Conservation (phyloP, 37 sponge, comb jelly and placozoan genomes). For the Geodia barretti region DNA sequence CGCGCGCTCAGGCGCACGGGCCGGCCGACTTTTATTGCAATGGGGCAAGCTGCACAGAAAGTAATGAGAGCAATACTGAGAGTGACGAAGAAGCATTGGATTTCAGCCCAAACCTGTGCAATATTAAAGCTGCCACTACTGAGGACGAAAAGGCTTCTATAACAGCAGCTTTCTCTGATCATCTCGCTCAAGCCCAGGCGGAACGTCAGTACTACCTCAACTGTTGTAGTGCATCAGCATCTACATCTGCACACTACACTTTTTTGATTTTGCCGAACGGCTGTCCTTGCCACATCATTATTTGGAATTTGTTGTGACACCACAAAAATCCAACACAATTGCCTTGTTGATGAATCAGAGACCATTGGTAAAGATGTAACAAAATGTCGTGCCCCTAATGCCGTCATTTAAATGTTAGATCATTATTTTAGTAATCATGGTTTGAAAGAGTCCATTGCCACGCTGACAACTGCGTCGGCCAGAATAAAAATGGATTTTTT, state of each 20-base stretch:
- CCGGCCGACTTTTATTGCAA: not conserved
- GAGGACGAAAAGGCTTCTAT: conserved; percentile 25
- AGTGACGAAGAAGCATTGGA: not conserved
- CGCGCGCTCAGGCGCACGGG: no score
- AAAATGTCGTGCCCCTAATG: conserved; percentile 21
- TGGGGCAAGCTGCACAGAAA: not conserved
- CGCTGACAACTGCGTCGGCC: conserved; percentile 44
- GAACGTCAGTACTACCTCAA: conserved; percentile 21
- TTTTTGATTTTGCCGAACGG: conserved; percentile 41
- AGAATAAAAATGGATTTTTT: conserved; percentile 41
- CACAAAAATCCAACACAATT: conserved; percentile 21
- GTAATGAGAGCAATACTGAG: not conserved
- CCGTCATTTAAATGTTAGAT: conserved; percentile 27
- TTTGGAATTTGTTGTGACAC: conserved; percentile 28
- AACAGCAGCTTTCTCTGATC: conserved; percentile 23
- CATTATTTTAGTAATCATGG: conserved; percentile 23
- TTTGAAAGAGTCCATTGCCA: conserved; percentile 20
- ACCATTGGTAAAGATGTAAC: conserved; percentile 29
- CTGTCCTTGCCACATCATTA: conserved; percentile 23
- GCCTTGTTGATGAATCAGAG: conserved; percentile 23
- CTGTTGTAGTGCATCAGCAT: not conserved
- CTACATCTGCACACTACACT: conserved; percentile 18
- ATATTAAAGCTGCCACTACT: conserved; percentile 13
- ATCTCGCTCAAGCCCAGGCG: conserved; percentile 18
- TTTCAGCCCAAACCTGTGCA: not conserved